A percentile compares a stretch with the other conserved stretches of the same genome.
phyloP scores from a whole-genome alignment of 2,888 invertebrate species.

The Acanthococcus lagerstroemiae region DNA sequence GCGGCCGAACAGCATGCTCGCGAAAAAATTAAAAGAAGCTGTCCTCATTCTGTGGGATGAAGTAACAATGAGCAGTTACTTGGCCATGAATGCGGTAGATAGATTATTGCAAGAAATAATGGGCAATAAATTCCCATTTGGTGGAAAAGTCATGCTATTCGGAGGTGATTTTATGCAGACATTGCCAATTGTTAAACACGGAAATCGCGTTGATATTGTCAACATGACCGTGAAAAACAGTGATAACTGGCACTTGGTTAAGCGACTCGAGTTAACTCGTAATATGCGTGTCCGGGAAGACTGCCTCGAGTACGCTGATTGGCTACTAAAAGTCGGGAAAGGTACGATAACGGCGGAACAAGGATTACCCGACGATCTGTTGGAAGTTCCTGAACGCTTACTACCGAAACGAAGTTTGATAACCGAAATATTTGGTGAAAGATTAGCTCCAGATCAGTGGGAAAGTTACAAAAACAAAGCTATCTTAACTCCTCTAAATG shows the following conservation, averaged over 20 bases:
- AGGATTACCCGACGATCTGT: neutral
- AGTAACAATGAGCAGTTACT: neutral
- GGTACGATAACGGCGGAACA: neutral
- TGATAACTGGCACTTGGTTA: neutral
- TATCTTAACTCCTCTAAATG: neutral
- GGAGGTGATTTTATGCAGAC: neutral
- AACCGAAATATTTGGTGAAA: neutral
- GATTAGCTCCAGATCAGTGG: neutral
- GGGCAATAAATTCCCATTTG: neutral
- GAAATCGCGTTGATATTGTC: neutral
- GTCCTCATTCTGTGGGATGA: neutral
- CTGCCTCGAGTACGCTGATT: neutral
- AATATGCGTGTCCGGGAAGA: neutral
- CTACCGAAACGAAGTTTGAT: neutral
- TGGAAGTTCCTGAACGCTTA: neutral
- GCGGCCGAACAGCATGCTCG: neutral
- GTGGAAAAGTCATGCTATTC: neutral
- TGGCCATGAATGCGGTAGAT: neutral
- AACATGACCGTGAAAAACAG: neutral
- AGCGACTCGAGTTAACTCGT: neutral
- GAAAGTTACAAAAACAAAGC: neutral
- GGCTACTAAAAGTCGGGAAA: neutral
- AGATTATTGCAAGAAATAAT: neutral
- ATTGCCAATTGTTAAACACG: neutral
- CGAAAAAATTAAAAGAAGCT: neutral